These are phyloP conservation scores for Amphiura filiformis DNA, from an alignment of 35 echinoderm and acorn worm genomes.

Conservation along the genomic window DNA sequence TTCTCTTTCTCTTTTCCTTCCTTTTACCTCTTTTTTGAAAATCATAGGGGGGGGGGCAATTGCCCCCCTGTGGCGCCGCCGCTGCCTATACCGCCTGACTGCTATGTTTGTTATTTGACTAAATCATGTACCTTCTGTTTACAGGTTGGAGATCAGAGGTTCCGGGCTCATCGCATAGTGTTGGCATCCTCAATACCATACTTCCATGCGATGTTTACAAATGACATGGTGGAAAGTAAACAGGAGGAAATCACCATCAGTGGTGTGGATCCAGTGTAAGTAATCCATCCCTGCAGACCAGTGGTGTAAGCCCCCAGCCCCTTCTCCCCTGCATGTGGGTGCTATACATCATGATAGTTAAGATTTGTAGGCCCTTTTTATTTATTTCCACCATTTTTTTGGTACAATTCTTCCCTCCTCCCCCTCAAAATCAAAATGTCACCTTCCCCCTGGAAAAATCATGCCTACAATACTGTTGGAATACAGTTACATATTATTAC, in stretches of 20 bases:
- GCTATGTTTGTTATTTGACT: too few species aligned
- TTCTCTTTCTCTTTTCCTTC: neutral
- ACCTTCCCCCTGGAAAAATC: too few species aligned
- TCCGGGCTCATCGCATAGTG: slow-evolving; percentile 92
- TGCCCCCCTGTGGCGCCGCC: too few species aligned
- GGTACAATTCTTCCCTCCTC: too few species aligned
- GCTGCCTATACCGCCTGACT: too few species aligned
- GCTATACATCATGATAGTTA: neutral
- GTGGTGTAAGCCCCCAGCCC: neutral
- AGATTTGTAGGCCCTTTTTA: too few species aligned
- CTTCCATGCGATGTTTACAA: slow-evolving; percentile 99
- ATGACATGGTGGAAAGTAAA: slow-evolving; percentile 97
- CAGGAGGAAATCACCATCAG: slow-evolving; percentile 97
- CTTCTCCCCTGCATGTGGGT: neutral
- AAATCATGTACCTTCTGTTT: too few species aligned
- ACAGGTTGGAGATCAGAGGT: slow-evolving; percentile 90
- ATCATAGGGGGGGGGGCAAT: too few species aligned
- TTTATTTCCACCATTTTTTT: too few species aligned
- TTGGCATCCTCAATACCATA: slow-evolving; percentile 94
- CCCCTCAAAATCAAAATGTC: too few species aligned
- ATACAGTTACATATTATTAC: too few species aligned
- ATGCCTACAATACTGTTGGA: too few species aligned
- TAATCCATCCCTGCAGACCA: neutral
- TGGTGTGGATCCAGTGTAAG: slow-evolving; percentile 96
- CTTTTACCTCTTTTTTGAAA: neutral